These are phyloP conservation scores for Blera fallax DNA, from an alignment of 2,888 invertebrate genomes.

Conservation along the genomic window DNA sequence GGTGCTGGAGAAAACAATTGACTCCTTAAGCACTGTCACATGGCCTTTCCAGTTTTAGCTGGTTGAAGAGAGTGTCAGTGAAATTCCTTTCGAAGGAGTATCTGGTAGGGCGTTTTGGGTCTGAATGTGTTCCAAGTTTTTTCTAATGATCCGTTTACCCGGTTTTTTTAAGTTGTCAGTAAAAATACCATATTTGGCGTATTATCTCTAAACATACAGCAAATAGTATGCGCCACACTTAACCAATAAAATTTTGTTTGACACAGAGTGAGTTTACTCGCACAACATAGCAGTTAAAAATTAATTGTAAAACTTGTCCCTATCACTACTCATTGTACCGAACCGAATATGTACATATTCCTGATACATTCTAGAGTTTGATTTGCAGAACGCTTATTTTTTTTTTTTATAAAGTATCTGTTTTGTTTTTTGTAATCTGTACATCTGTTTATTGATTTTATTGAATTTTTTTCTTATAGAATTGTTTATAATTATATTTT, in stretches of 20 bases:
- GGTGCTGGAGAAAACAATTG: too few relatives aligned
- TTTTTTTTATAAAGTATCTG: constrained; percentile 5
- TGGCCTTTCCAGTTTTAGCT: too few relatives aligned
- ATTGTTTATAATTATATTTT: not conserved
- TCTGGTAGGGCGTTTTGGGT: too few relatives aligned
- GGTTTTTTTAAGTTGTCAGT: too few relatives aligned
- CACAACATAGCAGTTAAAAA: not conserved
- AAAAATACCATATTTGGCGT: too few relatives aligned
- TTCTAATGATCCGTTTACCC: too few relatives aligned
- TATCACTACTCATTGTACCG: constrained; percentile 22
- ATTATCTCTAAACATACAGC: not conserved
- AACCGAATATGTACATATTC: constrained; percentile 33
- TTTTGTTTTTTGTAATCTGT: not conserved
- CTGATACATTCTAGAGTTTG: constrained; percentile 3
- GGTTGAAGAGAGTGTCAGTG: too few relatives aligned
- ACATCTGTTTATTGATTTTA: constrained; percentile 6
- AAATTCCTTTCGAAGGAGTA: too few relatives aligned
- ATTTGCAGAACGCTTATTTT: constrained; percentile 54
- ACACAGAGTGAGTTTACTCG: constrained; percentile 6
- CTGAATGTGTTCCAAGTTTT: too few relatives aligned
- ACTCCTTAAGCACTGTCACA: too few relatives aligned
- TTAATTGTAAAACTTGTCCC: not conserved
- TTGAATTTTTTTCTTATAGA: not conserved
- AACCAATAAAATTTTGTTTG: not conserved
- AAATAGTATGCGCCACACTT: too few relatives aligned